Evolutionary conservation across 2,888 invertebrate genomes (phyloP).

Genomic region (Perithous albicinctus): DNA sequence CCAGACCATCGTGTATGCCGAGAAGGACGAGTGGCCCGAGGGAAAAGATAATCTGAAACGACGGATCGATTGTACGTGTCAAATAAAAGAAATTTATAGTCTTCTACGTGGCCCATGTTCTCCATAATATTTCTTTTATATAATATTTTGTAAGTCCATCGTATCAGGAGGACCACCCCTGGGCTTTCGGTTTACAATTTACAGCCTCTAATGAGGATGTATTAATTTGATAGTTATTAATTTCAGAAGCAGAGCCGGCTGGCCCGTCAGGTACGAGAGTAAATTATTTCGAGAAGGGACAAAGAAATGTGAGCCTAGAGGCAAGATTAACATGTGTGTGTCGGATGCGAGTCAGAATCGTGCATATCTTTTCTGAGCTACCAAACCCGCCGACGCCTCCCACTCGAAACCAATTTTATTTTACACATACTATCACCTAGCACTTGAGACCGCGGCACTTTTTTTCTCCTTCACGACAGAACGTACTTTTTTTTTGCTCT

Average conservation of each 20-base stretch:
- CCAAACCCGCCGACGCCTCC: background rate
- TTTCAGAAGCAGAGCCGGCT: conserved; percentile 66
- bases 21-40: conserved; percentile 96
- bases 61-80: conserved; percentile 73
- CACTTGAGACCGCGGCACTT: conserved; percentile 38
- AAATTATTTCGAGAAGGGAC: background rate
- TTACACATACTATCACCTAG: conserved; percentile 15
- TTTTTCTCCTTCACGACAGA: conserved; percentile 2
- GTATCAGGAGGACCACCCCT: conserved; percentile 12
- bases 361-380: background rate
- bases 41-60: conserved; percentile 92
- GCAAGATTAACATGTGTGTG: background rate
- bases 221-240: conserved; percentile 75
- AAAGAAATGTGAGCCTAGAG: background rate
- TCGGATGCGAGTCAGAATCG: background rate
- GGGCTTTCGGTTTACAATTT: conserved; percentile 19
- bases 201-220: conserved; percentile 66
- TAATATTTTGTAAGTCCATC: background rate
- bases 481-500: conserved; percentile 1
- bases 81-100: conserved; percentile 70
- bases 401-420: conserved; percentile 22
- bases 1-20: conserved; percentile 94
- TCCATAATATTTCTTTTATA: conserved; percentile 12
- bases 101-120: background rate
- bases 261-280: conserved; percentile 37